Percentiles rank a stretch among this genome's conserved stretches.
Conservation (phyloP, 1,140 invertebrate species). For the Arctopsyche grandis region DNA sequence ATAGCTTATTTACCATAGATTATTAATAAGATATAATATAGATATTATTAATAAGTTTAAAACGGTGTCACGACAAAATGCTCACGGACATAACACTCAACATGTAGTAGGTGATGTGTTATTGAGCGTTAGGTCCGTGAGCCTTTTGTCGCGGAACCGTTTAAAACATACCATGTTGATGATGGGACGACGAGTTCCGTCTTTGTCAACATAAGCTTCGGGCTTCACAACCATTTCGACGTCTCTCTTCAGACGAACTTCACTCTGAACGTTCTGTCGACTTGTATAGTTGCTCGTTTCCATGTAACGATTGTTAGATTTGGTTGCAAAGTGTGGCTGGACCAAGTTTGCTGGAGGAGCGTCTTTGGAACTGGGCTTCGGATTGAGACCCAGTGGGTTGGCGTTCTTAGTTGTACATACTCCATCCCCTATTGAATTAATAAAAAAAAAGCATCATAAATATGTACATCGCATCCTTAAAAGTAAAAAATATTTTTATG, state of each 20-base stretch:
- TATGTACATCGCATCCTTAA: not conserved
- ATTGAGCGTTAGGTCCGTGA: not conserved
- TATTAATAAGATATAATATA: no score
- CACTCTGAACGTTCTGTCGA: not conserved
- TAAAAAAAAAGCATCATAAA: conserved; percentile 6
- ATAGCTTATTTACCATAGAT: no score
- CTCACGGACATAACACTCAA: no score
- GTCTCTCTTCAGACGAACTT: conserved; percentile 69
- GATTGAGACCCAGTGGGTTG: conserved; percentile 73
- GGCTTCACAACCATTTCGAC: conserved; percentile 78
- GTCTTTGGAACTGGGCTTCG: conserved; percentile 53
- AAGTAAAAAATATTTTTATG: not conserved
- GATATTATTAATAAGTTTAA: no score
- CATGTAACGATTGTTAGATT: not conserved
- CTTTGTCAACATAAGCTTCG: conserved; percentile 75
- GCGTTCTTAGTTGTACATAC: conserved; percentile 71
- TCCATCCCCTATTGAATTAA: conserved; percentile 67
- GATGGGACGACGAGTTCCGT: conserved; percentile 76
- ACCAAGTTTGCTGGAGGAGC: not conserved
- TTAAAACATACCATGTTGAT: conserved; percentile 78
- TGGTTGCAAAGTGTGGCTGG: not conserved
- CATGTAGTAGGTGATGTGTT: not conserved
- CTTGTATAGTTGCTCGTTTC: not conserved
- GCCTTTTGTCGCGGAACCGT: not conserved
- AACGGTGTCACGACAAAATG: no score